Evolutionary conservation across 2,888 invertebrate genomes (phyloP), one percentile per base, ranked within the genome.

Genomic region (Xestia c-nigrum): DNA sequence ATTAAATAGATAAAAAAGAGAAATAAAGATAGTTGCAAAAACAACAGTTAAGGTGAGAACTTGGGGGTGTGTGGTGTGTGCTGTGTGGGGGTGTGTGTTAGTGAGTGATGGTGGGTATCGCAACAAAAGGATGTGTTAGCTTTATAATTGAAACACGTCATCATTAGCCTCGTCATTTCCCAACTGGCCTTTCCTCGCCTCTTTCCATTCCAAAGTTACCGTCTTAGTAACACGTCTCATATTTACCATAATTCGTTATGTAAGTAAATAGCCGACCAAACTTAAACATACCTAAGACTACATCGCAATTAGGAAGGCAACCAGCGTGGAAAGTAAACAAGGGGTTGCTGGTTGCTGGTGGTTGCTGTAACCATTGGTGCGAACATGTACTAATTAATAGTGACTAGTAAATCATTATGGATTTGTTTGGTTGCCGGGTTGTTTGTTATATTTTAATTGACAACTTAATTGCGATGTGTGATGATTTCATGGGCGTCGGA

Each of bases 381-480:
- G 72, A 76, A 72, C 61, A 72, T n/a, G 63, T 61, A 57, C 74
- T 82, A 80, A 86, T 88, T 84, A 82, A 80, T 84, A 74, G 66
- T 70, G 72, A 52, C 40, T 52, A 14, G 59, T 55, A 50, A 74
- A 80, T 86, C 84, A 81, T 74, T 74, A 55, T 21, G 43, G 65
- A 64, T 83, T 69, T 82, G 78, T 82, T 85, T 75, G 57, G 31
- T 7, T 61, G 10, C 21, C 43, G 5, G 14, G 46, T 61, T 64
- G 65, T 75, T 63, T 74, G 47, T 47, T 38, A 52, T 55, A 65
- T 84, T 68, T 67, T 79, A 72, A 80, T 83, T 46, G 84, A 79
- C 55, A 70, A 63, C n/a, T 73, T 70, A 66, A 73, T 70, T 52
- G 64, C 4, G 38, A 38, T 40, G n/a, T 63, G 14, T 46, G 3